Evolutionary conservation across 2,797 vertebrate species (phyloP).

Genomic region (Cheirogaleus major): DNA sequence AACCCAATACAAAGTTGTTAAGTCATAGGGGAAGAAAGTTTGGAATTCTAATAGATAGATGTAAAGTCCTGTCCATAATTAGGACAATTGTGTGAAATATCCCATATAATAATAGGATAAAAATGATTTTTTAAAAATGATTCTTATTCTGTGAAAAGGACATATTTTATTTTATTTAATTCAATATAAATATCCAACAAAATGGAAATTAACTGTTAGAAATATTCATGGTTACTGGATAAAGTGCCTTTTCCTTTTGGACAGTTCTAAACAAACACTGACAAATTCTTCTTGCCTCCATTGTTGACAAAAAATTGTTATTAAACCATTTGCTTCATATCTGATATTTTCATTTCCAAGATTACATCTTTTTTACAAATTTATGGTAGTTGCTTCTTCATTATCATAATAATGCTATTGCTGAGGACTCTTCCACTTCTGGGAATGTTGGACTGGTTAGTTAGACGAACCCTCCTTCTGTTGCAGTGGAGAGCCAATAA

Average conservation of each 20-base stretch:
- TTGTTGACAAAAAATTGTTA: background rate
- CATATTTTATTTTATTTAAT: background rate
- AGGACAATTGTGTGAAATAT: background rate
- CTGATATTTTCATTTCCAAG: background rate
- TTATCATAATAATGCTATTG: too few relatives aligned
- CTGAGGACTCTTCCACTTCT: background rate
- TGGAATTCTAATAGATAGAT: background rate
- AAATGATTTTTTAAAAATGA: background rate
- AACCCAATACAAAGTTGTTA: background rate
- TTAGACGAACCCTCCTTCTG: background rate
- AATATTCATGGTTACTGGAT: background rate
- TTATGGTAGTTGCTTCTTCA: background rate
- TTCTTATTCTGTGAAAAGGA: background rate
- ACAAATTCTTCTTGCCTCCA: background rate
- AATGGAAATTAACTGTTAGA: background rate
- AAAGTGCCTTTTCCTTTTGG: background rate
- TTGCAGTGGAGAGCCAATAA: background rate
- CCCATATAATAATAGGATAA: background rate
- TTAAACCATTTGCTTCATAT: background rate
- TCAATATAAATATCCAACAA: background rate
- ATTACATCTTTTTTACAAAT: background rate
- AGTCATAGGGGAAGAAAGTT: background rate
- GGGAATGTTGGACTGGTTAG: background rate
- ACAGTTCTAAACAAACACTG: background rate
- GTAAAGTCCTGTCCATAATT: background rate